Conservation (phyloP, 2,797 vertebrate genomes). For the Serranus cabrilla region DNA sequence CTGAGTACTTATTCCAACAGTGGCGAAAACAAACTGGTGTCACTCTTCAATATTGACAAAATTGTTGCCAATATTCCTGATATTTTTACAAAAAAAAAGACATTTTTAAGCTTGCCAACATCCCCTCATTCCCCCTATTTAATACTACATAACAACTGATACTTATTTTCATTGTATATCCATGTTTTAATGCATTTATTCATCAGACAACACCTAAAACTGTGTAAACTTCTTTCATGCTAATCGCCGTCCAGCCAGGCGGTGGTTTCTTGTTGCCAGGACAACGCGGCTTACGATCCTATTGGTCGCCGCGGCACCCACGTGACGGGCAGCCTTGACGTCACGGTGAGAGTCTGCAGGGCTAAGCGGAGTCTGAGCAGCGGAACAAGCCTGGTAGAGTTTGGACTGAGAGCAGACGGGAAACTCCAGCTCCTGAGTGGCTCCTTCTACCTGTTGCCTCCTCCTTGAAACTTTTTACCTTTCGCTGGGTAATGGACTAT, state of each 20-base stretch:
- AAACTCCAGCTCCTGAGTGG: slow-evolving; percentile 46
- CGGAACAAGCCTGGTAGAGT: slow-evolving; percentile 66
- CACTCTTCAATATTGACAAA: background rate
- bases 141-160: background rate
- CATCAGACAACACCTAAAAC: slow-evolving; percentile 6
- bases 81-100: background rate
- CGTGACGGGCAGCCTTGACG: slow-evolving; percentile 76
- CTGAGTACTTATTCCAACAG: too few species aligned
- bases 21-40: background rate
- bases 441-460: slow-evolving; percentile 60
- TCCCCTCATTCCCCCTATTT: background rate
- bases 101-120: background rate
- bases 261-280: slow-evolving; percentile 74
- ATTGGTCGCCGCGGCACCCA: slow-evolving; percentile 78
- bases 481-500: slow-evolving; percentile 76
- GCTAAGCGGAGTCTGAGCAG: slow-evolving; percentile 60
- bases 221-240: background rate
- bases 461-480: slow-evolving; percentile 28
- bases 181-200: background rate
- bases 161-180: too few species aligned
- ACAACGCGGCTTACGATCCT: slow-evolving; percentile 74
- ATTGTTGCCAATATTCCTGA: background rate
- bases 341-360: slow-evolving; percentile 68
- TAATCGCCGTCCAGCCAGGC: slow-evolving; percentile 58
- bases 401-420: slow-evolving; percentile 65